Evolutionary conservation across 30 jellyfish, hydroid and myxozoan species (phyloP).

Genomic region (Aurelia sp.): DNA sequence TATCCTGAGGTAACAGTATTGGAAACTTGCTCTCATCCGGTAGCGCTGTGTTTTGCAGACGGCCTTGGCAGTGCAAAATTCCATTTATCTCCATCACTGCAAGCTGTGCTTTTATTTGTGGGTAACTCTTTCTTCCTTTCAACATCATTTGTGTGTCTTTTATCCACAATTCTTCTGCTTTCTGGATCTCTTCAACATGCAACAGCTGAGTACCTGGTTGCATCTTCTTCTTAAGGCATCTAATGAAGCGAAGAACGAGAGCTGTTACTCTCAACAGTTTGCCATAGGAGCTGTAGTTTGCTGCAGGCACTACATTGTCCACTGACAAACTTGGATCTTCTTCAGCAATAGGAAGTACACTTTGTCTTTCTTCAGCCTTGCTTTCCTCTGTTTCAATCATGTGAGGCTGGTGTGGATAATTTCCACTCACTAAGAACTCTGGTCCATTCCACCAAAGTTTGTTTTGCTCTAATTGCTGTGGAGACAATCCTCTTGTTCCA

Average conservation of each 20-base stretch:
- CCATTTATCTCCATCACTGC: slow-evolving; percentile 24
- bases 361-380: slow-evolving; percentile 38
- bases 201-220: slow-evolving; percentile 5
- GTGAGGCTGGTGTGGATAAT: slow-evolving; percentile 44
- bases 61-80: slow-evolving; percentile 24
- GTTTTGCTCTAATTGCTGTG: slow-evolving; percentile 37
- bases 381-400: slow-evolving; percentile 39
- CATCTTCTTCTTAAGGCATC: slow-evolving; percentile 9
- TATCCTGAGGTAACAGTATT: slow-evolving; percentile 41
- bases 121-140: neutral
- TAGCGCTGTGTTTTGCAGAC: slow-evolving; percentile 32
- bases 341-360: slow-evolving; percentile 14
- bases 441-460: slow-evolving; percentile 42
- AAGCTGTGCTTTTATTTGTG: slow-evolving; percentile 8
- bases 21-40: slow-evolving; percentile 27
- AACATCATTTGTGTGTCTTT: slow-evolving; percentile 28
- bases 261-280: slow-evolving; percentile 40
- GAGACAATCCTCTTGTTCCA: slow-evolving; percentile 42
- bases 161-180: slow-evolving; percentile 32
- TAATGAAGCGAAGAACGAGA: slow-evolving; percentile 28
- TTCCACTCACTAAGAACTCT: slow-evolving; percentile 30
- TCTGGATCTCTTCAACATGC: slow-evolving; percentile 18
- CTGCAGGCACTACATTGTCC: slow-evolving; percentile 17
- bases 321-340: slow-evolving; percentile 33
- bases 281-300: slow-evolving; percentile 18